Evolutionary conservation across 2,888 invertebrate genomes (phyloP).

Genomic region (Cryptophagus acutangulus): DNA sequence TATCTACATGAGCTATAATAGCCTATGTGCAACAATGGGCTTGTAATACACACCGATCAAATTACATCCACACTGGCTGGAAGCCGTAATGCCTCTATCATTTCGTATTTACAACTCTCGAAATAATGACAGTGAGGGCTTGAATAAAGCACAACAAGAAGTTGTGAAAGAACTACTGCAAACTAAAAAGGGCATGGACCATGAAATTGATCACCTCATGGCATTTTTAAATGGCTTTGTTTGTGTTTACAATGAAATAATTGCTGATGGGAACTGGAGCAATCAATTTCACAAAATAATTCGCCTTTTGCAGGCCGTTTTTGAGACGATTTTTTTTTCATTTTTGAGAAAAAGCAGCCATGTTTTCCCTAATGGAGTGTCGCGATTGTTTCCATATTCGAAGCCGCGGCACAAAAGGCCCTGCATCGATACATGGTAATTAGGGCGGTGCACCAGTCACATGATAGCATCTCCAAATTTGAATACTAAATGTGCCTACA

Average conservation of each 20-base stretch:
- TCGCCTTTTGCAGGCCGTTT: not conserved
- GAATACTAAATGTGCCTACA: slow-evolving; percentile 42
- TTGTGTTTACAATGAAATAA: slow-evolving; percentile 14
- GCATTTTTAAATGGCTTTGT: slow-evolving; percentile 12
- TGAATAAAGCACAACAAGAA: not conserved
- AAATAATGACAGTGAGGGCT: not conserved
- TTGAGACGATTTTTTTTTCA: not conserved
- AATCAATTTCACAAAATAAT: not conserved
- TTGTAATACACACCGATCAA: slow-evolving; percentile 12
- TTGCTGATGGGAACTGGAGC: slow-evolving; percentile 8
- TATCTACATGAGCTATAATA: not conserved
- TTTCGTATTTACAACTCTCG: too few relatives aligned
- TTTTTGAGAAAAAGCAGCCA: slow-evolving; percentile 44
- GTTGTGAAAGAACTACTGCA: not conserved
- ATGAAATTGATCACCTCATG: slow-evolving; percentile 11
- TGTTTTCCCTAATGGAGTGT: slow-evolving; percentile 44
- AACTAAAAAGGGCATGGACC: not conserved
- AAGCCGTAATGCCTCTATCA: not conserved
- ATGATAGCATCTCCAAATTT: slow-evolving; percentile 45
- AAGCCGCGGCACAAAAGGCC: slow-evolving; percentile 41
- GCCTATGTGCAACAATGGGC: not conserved
- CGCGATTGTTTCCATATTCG: slow-evolving; percentile 45
- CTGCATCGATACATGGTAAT: slow-evolving; percentile 46
- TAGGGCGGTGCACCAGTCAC: slow-evolving; percentile 45
- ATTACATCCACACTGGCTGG: slow-evolving; percentile 10